Conservation (phyloP, 2,888 invertebrate species). For the Scotopteryx bipunctaria region DNA sequence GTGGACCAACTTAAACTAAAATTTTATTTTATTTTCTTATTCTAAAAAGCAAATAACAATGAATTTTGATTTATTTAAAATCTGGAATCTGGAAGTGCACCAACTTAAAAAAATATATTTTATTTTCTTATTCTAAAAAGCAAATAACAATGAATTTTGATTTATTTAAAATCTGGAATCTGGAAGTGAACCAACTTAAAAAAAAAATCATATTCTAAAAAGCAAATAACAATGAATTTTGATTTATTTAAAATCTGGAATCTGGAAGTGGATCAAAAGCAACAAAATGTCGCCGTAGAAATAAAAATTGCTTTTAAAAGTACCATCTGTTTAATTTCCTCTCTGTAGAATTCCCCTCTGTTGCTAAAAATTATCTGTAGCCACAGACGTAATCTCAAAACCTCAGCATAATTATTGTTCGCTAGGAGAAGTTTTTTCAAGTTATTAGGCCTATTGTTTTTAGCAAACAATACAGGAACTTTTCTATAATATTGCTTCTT, state of each 20-base stretch:
- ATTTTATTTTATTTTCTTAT: neutral
- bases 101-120: neutral
- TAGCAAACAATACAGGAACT: slow-evolving; percentile 24
- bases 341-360: neutral
- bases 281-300: too few species aligned
- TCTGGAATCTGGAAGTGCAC: neutral
- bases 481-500: slow-evolving; percentile 9
- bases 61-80: neutral
- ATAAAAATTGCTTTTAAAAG: too few species aligned
- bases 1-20: neutral
- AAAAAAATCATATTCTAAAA: neutral
- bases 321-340: neutral
- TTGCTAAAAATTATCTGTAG: slow-evolving; percentile 6
- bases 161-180: neutral
- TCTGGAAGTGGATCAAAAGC: neutral
- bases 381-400: slow-evolving; percentile 9
- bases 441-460: slow-evolving; percentile 27
- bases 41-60: neutral
- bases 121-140: neutral
- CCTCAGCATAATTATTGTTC: slow-evolving; percentile 7
- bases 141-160: neutral
- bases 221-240: neutral
- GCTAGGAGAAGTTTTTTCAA: slow-evolving; percentile 14
- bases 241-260: neutral
- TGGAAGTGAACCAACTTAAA: neutral